Base-by-base conservation (phyloP, 2,113 vertebrate species). In the Sceloporus tristichus region DNA sequence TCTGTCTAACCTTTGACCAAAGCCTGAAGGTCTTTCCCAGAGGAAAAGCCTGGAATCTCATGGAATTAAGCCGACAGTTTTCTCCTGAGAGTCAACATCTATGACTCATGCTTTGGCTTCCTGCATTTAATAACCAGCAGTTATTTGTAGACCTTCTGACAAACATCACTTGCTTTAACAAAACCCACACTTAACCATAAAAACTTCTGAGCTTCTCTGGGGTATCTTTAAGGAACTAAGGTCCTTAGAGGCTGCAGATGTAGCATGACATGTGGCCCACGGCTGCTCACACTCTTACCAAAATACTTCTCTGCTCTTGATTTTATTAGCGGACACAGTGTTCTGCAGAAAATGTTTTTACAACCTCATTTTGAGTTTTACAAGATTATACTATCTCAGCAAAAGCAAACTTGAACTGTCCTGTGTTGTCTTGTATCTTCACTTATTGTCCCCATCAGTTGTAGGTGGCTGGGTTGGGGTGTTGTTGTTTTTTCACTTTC, bases 331-430 rank as follows among this genome's bases (percentile, higher is more conserved):
- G 1, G 34, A 89, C 91, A 79, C 74, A 75, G 90, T n/a, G 80
- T 85, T 83, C 75, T 88, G 85, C 74, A 91, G 62, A 91, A 82
- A 93, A 87, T 77, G 0, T 34, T 74, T 89, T 90, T 87, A 71
- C 82, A 87, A 91, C 21, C 53, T 23, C 1, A 21, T 48, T 65
- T 89, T 59, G 0, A 2, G 54, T 85, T 93, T 95, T 93, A 93
- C 77, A 71, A 88, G 54, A 83, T 34, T 70, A 91, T 16, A 13
- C 16, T 85, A 85, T 56, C 90, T 82, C 88, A 79, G 29, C 0
- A 0, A 92, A 89, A 0, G 0, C 86, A 92, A 90, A 92, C 88
- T 62, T 83, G 53, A 0, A 0, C 66, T 79, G 90, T 89, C 71
- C 84, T 7, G n/a, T 87, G 1, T 1, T 80, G n/a, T 27, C 90